phyloP scores from a whole-genome alignment of 2,888 invertebrate genomes.

The Apodemia zela region DNA sequence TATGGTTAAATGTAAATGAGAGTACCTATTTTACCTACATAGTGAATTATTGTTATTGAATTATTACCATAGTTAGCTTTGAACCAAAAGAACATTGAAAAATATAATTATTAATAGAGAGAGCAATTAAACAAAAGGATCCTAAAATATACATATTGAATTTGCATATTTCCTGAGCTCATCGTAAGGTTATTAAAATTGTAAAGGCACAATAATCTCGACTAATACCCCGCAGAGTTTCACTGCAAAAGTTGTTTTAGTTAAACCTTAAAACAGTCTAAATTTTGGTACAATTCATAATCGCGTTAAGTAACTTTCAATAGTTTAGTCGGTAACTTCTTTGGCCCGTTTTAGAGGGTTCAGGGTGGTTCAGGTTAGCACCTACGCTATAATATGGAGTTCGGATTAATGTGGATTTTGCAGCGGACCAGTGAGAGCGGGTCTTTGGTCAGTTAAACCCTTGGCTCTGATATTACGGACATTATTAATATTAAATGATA shows the following conservation, averaged over 20 bases:
- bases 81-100: too few species aligned
- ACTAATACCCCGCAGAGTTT: slow-evolving; percentile 44
- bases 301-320: slow-evolving; percentile 66
- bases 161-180: slow-evolving; percentile 51
- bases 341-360: slow-evolving; percentile 49
- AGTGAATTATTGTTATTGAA: too few species aligned
- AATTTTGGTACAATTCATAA: slow-evolving; percentile 43
- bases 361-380: slow-evolving; percentile 32
- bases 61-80: too few species aligned
- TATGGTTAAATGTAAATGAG: too few species aligned
- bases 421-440: slow-evolving; percentile 36
- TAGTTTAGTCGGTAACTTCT: slow-evolving; percentile 60
- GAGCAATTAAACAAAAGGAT: slow-evolving; percentile 8
- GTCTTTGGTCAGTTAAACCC: slow-evolving; percentile 71
- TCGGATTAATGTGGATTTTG: slow-evolving; percentile 17
- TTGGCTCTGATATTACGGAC: slow-evolving; percentile 52
- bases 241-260: slow-evolving; percentile 34
- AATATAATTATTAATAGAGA: too few species aligned
- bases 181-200: slow-evolving; percentile 43
- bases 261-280: slow-evolving; percentile 46
- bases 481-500: slow-evolving; percentile 41
- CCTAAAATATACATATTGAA: slow-evolving; percentile 40
- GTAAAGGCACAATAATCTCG: slow-evolving; percentile 63
- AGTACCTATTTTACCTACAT: too few species aligned
- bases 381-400: slow-evolving; percentile 14